These are phyloP conservation scores for Gallirallus australis DNA, from an alignment of 2,797 vertebrate species.

Conservation along the genomic window DNA sequence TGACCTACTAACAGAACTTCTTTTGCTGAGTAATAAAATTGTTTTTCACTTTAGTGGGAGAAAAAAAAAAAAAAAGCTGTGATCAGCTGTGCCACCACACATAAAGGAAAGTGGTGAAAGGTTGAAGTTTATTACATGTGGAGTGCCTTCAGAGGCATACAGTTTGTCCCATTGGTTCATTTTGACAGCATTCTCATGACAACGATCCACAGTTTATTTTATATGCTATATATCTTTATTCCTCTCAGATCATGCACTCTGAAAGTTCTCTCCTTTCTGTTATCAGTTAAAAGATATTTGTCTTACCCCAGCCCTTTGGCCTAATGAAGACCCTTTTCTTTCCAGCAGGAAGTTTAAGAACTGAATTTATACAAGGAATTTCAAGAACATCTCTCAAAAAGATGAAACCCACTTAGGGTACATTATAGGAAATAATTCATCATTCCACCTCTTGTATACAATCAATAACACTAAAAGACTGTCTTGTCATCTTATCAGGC, in stretches of 20 bases:
- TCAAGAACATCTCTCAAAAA: slow-evolving; percentile 43
- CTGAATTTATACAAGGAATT: slow-evolving; percentile 28
- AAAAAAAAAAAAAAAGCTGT: not conserved
- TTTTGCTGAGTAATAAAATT: not conserved
- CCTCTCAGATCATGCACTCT: not conserved
- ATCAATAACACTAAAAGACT: slow-evolving; percentile 81
- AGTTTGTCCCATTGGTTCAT: not conserved
- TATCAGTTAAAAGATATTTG: slow-evolving; percentile 5
- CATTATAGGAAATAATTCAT: slow-evolving; percentile 72
- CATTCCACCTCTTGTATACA: slow-evolving; percentile 76
- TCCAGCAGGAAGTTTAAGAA: slow-evolving; percentile 54
- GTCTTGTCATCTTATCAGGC: slow-evolving; percentile 80
- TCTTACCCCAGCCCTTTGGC: not conserved
- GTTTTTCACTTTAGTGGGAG: not conserved
- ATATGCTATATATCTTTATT: not conserved
- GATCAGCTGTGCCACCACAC: not conserved
- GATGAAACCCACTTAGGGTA: slow-evolving; percentile 27
- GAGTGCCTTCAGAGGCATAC: not conserved
- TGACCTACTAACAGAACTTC: not conserved
- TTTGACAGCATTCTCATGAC: not conserved
- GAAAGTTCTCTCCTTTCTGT: not conserved
- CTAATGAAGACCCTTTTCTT: slow-evolving; percentile 31
- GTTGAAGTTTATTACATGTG: not conserved
- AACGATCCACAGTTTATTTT: slow-evolving; percentile 23
- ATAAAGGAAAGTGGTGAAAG: not conserved